phyloP scores from a whole-genome alignment of 2,113 vertebrate genomes.

The Zingel zingel region DNA sequence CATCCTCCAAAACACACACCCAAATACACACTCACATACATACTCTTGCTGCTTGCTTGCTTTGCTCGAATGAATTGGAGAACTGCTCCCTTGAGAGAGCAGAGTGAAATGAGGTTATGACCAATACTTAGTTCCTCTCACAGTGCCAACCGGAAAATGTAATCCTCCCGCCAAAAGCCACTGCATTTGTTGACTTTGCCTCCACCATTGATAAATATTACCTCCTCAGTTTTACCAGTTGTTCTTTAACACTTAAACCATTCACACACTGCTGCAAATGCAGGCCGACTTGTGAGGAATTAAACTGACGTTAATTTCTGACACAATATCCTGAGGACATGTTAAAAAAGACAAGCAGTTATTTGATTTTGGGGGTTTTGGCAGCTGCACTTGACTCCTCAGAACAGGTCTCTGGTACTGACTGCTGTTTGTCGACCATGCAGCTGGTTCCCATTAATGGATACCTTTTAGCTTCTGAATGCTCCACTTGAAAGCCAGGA shows the following conservation, averaged over 20 bases:
- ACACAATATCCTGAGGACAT: conserved; percentile 3
- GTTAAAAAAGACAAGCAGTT: background rate
- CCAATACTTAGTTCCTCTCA: conserved; percentile 59
- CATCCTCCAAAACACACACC: background rate
- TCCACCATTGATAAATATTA: conserved; percentile 7
- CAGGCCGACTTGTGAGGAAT: conserved; percentile 2
- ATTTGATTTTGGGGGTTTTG: background rate
- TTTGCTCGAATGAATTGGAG: conserved; percentile 66
- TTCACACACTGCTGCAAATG: background rate
- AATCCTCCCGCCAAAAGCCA: conserved; percentile 47
- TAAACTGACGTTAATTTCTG: conserved; percentile 22
- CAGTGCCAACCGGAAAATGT: conserved; percentile 56
- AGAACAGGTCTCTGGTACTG: conserved; percentile 26
- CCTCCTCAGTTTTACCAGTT: background rate
- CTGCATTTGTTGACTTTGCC: conserved; percentile 44
- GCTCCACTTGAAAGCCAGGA: conserved; percentile 75
- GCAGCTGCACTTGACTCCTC: conserved; percentile 28
- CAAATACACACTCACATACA: conserved; percentile 10
- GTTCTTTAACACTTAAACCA: background rate
- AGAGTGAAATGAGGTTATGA: conserved; percentile 73
- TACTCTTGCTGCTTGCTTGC: conserved; percentile 29
- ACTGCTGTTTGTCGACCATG: conserved; percentile 39
- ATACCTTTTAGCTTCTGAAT: conserved; percentile 77
- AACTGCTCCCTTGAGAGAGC: conserved; percentile 62
- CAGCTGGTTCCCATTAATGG: conserved; percentile 79